Percentiles rank a stretch among this genome's conserved stretches.
Evolutionary conservation across 1,140 invertebrate species (phyloP).

Genomic region (Thaumatotibia leucotreta): DNA sequence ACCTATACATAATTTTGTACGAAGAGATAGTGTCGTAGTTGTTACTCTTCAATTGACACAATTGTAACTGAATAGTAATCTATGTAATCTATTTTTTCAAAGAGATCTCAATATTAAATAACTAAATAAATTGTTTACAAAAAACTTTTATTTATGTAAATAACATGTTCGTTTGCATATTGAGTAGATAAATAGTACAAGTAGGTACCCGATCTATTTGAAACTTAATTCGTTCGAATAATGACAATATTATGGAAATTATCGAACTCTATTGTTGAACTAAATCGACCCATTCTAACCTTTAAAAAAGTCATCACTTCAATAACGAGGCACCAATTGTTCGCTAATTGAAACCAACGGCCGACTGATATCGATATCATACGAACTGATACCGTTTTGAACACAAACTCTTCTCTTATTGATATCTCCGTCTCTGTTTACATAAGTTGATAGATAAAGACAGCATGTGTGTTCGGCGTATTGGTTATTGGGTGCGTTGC

Average conservation of each 20-base stretch:
- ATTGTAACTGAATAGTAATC: no score
- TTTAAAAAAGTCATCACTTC: neutral
- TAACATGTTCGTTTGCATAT: no score
- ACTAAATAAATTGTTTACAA: no score
- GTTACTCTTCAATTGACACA: no score
- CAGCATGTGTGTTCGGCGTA: neutral
- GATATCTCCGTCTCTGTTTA: neutral
- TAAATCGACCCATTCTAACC: neutral
- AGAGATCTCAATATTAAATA: no score
- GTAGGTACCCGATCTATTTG: neutral
- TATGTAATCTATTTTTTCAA: no score
- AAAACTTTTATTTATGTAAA: no score
- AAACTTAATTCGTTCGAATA: neutral
- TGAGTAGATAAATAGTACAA: no score
- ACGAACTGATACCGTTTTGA: neutral
- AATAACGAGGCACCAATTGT: neutral
- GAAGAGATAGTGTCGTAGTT: no score
- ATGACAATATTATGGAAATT: neutral
- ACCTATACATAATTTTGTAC: no score
- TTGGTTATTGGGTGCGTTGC: neutral
- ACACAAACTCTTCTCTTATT: neutral
- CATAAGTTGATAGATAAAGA: neutral
- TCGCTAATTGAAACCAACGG: conserved; percentile 1
- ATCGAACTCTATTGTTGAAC: neutral
- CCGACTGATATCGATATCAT: neutral